These are phyloP conservation scores for Xanthia icteritia DNA, from an alignment of 2,888 invertebrate species.

Conservation along the genomic window DNA sequence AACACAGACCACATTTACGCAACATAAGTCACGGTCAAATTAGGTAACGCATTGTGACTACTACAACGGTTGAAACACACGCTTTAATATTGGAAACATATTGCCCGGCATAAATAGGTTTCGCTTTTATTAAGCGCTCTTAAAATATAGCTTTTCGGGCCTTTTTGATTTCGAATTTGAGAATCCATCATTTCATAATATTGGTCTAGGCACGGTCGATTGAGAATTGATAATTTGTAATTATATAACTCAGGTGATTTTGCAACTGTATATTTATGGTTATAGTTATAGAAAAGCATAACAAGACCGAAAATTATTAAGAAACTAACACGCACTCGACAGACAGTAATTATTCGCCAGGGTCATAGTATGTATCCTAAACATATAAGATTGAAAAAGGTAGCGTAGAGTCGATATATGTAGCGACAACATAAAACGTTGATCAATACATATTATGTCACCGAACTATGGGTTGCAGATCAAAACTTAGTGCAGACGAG, in stretches of 20 bases:
- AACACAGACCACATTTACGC: constrained; percentile 19
- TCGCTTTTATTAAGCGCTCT: not conserved
- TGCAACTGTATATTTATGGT: not conserved
- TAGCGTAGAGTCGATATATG: constrained; percentile 43
- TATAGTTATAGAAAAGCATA: not conserved
- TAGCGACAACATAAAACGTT: constrained; percentile 14
- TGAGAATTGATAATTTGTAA: not conserved
- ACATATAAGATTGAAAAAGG: constrained; percentile 10
- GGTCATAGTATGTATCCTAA: not conserved
- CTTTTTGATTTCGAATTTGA: not conserved
- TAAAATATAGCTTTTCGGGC: not conserved
- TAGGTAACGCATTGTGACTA: constrained; percentile 7
- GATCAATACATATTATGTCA: constrained; percentile 23
- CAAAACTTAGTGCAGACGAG: constrained; percentile 24
- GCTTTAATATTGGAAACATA: constrained; percentile 9
- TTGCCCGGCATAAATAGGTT: constrained; percentile 1
- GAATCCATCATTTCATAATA: constrained; percentile 12
- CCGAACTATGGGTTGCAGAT: constrained; percentile 26
- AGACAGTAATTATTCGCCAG: not conserved
- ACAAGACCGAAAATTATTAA: constrained; percentile 4
- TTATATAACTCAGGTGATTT: not conserved
- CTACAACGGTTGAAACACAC: constrained; percentile 1
- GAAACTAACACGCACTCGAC: not conserved
- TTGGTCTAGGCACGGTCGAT: constrained; percentile 2
- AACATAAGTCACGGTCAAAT: constrained; percentile 24